Conservation (phyloP, 2,888 invertebrate genomes). For the Lordiphosa andalusiaca region DNA sequence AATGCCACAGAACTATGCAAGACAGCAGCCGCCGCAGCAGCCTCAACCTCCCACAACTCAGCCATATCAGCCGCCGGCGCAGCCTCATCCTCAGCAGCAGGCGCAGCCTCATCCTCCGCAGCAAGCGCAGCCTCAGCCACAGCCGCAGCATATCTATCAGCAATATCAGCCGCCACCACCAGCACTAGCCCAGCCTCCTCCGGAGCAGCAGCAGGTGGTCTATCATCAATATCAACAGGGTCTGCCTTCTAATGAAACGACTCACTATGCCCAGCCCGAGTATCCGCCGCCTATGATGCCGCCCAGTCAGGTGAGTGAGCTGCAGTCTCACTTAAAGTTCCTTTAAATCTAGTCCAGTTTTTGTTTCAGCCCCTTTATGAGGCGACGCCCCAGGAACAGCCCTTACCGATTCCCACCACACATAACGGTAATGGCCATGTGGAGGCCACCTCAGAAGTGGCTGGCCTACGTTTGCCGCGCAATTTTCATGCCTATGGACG, state of each 20-base stretch:
- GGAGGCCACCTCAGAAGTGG: constrained; percentile 38
- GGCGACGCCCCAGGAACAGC: background rate
- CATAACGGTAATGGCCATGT: constrained; percentile 24
- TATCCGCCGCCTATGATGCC: background rate
- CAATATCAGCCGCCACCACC: constrained; percentile 39
- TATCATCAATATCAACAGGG: constrained; percentile 26
- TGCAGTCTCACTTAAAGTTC: too few species aligned
- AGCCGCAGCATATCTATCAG: constrained; percentile 27
- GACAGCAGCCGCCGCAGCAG: constrained; percentile 35
- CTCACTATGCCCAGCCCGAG: background rate
- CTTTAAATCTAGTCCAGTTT: background rate
- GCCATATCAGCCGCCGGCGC: constrained; percentile 52
- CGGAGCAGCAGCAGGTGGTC: constrained; percentile 19
- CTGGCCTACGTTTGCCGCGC: constrained; percentile 73
- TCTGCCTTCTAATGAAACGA: background rate
- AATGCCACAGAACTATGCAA: constrained; percentile 27
- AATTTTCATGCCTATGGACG: constrained; percentile 77
- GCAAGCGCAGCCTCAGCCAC: constrained; percentile 10
- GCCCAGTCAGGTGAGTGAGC: too few species aligned
- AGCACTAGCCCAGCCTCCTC: background rate
- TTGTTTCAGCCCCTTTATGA: constrained; percentile 7
- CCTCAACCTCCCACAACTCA: constrained; percentile 33
- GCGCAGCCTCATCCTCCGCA: constrained; percentile 38
- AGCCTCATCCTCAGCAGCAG: constrained; percentile 34
- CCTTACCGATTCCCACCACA: background rate